Conservation (phyloP, 2,888 invertebrate genomes). For the Galeopsomyia nigrocyanea region DNA sequence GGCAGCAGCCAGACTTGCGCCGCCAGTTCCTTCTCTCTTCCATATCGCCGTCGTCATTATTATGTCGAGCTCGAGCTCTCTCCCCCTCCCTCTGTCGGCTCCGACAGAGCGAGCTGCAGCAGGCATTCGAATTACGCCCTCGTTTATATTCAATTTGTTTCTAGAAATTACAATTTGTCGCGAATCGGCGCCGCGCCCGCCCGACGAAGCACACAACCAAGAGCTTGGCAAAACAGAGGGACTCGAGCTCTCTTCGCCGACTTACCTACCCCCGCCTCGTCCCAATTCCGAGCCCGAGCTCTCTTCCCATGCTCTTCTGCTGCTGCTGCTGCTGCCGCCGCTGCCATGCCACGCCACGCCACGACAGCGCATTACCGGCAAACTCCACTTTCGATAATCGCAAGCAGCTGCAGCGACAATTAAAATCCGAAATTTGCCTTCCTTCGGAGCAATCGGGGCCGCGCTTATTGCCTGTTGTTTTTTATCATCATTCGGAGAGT, state of each 20-base stretch:
- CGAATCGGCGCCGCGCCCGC: conserved; percentile 60
- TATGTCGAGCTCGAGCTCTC: conserved; percentile 59
- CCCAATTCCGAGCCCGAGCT: too few relatives aligned
- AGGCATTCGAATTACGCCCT: conserved; percentile 66
- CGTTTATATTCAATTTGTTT: conserved; percentile 68
- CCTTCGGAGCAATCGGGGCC: conserved; percentile 15
- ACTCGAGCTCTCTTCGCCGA: conserved; percentile 22
- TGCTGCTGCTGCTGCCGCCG: background rate
- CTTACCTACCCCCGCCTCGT: background rate
- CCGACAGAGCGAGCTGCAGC: conserved; percentile 60
- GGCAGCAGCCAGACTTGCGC: conserved; percentile 24
- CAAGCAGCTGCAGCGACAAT: conserved; percentile 39
- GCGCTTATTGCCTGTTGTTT: conserved; percentile 29
- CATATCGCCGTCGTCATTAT: conserved; percentile 61
- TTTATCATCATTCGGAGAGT: background rate
- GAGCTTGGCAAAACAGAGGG: conserved; percentile 39
- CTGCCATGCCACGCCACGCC: background rate
- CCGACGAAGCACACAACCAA: too few relatives aligned
- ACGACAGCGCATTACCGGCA: conserved; percentile 1
- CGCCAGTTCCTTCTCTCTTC: conserved; percentile 49
- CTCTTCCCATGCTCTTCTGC: background rate
- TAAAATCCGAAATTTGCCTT: conserved; percentile 41
- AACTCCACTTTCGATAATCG: conserved; percentile 49
- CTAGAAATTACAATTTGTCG: conserved; percentile 67
- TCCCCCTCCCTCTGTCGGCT: conserved; percentile 26